phyloP scores from a whole-genome alignment of 2,797 vertebrate species.

The Darevskia nairensis region DNA sequence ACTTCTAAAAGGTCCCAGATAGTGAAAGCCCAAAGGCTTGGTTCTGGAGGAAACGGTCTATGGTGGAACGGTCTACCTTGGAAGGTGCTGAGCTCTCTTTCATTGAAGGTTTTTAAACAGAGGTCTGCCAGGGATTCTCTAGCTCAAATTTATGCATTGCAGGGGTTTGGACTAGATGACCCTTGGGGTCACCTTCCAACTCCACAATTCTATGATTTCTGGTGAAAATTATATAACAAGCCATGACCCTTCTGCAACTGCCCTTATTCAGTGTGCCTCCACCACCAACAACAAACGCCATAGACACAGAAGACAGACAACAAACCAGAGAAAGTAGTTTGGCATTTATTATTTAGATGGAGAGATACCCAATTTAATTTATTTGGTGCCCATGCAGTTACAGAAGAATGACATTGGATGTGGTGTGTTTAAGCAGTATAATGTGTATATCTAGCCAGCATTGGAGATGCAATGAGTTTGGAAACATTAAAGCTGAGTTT shows the following conservation, averaged over 20 bases:
- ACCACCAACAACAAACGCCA: too few species aligned
- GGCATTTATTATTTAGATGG: accelerated
- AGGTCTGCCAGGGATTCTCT: too few species aligned
- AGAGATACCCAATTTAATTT: neutral
- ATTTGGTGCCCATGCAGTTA: neutral
- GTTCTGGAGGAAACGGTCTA: too few species aligned
- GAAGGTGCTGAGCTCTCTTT: too few species aligned
- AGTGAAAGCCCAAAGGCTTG: too few species aligned
- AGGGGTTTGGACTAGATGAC: too few species aligned
- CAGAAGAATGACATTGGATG: accelerated
- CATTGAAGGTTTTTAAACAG: neutral
- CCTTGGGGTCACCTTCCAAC: too few species aligned
- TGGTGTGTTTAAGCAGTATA: accelerated
- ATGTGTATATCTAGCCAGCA: neutral
- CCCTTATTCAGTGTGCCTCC: neutral
- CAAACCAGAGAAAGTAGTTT: accelerated
- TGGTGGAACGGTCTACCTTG: neutral
- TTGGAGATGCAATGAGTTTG: too few species aligned
- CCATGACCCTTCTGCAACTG: neutral
- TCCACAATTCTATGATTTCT: neutral
- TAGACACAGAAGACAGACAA: neutral
- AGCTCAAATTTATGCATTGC: too few species aligned
- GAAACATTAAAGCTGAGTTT: neutral
- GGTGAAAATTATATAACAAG: constrained; percentile 4
- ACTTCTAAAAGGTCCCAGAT: too few species aligned